Percentiles rank a stretch among this genome's conserved stretches.
phyloP scores from a whole-genome alignment of 2,888 invertebrate species.

The Tenodera sinensis region DNA sequence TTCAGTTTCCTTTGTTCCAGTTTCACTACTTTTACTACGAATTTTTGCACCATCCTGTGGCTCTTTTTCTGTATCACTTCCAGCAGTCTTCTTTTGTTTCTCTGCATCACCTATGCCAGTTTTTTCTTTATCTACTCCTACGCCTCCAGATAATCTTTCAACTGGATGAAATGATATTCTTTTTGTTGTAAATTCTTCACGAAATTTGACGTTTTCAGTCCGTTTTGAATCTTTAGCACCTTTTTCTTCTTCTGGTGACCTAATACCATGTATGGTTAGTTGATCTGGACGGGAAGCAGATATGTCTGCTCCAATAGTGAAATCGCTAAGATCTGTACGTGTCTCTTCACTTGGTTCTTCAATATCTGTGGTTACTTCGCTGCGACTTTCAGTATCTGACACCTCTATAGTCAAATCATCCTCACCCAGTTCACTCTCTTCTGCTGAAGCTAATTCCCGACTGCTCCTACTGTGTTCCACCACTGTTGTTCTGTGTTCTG shows the following conservation, averaged over 20 bases:
- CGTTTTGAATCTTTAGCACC: conserved; percentile 37
- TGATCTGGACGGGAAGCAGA: conserved; percentile 17
- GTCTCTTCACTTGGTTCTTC: conserved; percentile 32
- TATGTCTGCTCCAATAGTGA: neutral
- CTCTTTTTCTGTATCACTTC: conserved; percentile 24
- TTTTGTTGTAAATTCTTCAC: conserved; percentile 6
- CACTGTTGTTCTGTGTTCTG: conserved; percentile 21
- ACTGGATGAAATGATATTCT: conserved; percentile 31
- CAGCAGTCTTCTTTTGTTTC: conserved; percentile 40
- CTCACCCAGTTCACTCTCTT: conserved; percentile 28
- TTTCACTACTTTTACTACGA: neutral
- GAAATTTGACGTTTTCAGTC: conserved; percentile 36
- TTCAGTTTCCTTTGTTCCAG: conserved; percentile 25
- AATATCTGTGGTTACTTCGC: conserved; percentile 23
- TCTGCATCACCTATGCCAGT: conserved; percentile 32
- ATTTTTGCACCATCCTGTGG: neutral
- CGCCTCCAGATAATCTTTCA: conserved; percentile 36
- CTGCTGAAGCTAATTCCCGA: conserved; percentile 29
- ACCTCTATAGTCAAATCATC: conserved; percentile 27
- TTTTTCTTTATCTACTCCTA: conserved; percentile 47
- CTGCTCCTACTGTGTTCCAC: conserved; percentile 14
- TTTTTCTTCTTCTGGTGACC: conserved; percentile 37
- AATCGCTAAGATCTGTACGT: conserved; percentile 19
- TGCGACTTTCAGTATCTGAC: conserved; percentile 25
- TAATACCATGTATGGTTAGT: conserved; percentile 12